These are phyloP conservation scores for Aphidius ervi DNA, from an alignment of 1,140 invertebrate genomes.

Conservation along the genomic window DNA sequence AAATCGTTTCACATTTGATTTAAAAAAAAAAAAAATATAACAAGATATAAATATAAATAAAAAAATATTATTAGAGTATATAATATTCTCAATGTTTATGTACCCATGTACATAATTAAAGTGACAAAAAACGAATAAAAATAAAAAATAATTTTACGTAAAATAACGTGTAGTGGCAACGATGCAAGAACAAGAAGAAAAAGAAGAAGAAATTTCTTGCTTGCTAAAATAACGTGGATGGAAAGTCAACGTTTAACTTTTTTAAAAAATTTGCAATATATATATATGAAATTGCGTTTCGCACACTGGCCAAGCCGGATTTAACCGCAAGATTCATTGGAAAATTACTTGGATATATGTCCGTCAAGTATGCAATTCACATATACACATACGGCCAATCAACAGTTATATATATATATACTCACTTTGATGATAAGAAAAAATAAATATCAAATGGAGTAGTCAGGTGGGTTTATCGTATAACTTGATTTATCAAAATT, in stretches of 20 bases:
- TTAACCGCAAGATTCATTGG: constrained; percentile 6
- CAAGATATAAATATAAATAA: no score
- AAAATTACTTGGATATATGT: constrained; percentile 1
- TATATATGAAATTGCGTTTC: not conserved
- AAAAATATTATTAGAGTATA: no score
- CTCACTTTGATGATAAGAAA: no score
- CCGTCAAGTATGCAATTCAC: no score
- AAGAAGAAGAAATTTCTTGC: not conserved
- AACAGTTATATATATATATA: no score
- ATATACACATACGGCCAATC: no score
- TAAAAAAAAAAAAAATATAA: no score
- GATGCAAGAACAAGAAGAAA: constrained; percentile 27
- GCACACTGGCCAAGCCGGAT: constrained; percentile 7
- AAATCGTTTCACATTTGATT: no score
- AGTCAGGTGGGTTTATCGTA: not conserved
- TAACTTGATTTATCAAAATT: not conserved
- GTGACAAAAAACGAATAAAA: no score
- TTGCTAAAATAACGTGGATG: constrained; percentile 37
- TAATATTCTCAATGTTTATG: no score
- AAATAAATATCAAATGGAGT: not conserved
- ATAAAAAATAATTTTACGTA: no score
- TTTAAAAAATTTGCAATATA: not conserved
- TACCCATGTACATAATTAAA: no score
- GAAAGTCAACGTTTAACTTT: constrained; percentile 32
- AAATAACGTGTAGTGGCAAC: constrained; percentile 25